phyloP scores from a whole-genome alignment of 2,888 invertebrate species.

The Eurytoma californica region DNA sequence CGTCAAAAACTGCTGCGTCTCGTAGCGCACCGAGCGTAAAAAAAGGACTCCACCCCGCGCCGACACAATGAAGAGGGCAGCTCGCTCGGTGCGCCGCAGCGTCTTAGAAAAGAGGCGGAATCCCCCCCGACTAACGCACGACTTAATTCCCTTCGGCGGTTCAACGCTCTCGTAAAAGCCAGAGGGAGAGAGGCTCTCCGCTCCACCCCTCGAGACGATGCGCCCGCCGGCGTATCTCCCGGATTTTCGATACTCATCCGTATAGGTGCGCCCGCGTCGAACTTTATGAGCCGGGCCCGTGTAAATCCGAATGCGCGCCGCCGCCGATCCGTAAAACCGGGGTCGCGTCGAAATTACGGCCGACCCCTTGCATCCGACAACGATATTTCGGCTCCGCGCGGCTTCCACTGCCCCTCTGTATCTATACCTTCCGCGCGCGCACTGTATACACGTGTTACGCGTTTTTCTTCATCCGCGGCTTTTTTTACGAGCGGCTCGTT shows the following conservation, averaged over 20 bases:
- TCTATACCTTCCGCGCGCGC: not conserved
- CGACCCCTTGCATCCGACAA: slow-evolving; percentile 30
- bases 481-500: not conserved
- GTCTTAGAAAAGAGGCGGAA: slow-evolving; percentile 2
- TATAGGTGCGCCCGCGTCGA: slow-evolving; percentile 30
- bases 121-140: not conserved
- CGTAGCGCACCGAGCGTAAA: not conserved
- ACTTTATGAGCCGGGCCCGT: slow-evolving; percentile 47
- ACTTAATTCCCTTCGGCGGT: slow-evolving; percentile 44
- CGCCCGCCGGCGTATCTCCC: not conserved
- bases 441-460: not conserved
- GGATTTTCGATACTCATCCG: slow-evolving; percentile 39
- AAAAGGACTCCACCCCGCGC: not conserved
- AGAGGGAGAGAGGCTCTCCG: not conserved
- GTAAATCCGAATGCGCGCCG: slow-evolving; percentile 27
- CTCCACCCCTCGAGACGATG: not conserved
- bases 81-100: not conserved
- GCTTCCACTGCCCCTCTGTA: not conserved
- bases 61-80: not conserved
- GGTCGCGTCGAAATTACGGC: slow-evolving; percentile 19
- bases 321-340: slow-evolving; percentile 38
- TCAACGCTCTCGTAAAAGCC: slow-evolving; percentile 52
- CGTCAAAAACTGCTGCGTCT: not conserved
- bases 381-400: slow-evolving; percentile 16
- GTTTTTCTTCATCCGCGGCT: not conserved